Evolutionary conservation across 2,888 invertebrate species (phyloP).

Genomic region (Nymphalis urticae): DNA sequence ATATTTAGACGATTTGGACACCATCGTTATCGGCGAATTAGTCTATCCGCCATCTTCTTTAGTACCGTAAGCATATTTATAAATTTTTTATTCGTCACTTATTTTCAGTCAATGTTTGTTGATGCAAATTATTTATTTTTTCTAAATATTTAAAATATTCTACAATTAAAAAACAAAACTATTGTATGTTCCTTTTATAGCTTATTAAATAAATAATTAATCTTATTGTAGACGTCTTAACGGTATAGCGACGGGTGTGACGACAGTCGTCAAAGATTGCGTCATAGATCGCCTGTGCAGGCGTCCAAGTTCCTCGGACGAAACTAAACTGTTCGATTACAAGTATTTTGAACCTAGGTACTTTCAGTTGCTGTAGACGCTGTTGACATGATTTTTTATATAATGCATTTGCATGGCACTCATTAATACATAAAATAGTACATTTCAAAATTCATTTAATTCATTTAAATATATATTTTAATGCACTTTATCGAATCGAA

Average conservation of each 20-base stretch:
- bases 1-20: constrained; percentile 85
- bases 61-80: constrained; percentile 87
- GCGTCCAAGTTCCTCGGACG: constrained; percentile 65
- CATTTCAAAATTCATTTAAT: background rate
- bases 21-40: constrained; percentile 87
- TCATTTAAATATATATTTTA: background rate
- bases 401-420: constrained; percentile 26
- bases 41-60: constrained; percentile 91
- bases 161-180: too few relatives aligned
- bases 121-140: background rate
- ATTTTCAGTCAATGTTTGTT: background rate
- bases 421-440: background rate
- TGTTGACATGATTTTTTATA: constrained; percentile 32
- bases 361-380: constrained; percentile 75
- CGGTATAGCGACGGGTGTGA: constrained; percentile 86
- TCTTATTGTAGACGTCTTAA: constrained; percentile 82
- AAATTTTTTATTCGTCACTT: background rate
- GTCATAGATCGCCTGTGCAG: constrained; percentile 83
- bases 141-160: background rate
- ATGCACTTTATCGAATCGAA: background rate
- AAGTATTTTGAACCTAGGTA: constrained; percentile 86
- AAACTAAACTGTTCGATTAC: constrained; percentile 80
- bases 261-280: constrained; percentile 85
- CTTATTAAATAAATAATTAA: background rate
- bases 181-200: too few relatives aligned